Base-by-base conservation (phyloP, 2,797 vertebrate genomes). In the Microhierax caerulescens region DNA sequence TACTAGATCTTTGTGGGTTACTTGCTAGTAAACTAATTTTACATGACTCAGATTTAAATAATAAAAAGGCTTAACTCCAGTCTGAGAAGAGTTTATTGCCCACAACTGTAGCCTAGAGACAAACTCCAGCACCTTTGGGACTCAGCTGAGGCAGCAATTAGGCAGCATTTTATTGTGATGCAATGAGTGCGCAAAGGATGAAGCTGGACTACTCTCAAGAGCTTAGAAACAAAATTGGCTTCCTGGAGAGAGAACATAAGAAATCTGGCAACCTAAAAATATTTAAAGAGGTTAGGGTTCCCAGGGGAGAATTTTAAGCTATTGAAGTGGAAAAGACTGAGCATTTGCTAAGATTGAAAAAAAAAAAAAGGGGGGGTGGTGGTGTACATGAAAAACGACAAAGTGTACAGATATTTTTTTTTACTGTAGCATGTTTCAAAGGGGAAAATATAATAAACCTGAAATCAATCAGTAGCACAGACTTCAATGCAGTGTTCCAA, bases 241-340 rank as follows among this genome's bases (percentile, higher is more conserved):
- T 97, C 97, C 96, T 94, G 84, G 94, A 97, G 96, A 95, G 97
- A 94, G 90, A 94, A 97, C 68, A 80, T 96, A 98, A 97, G 97
- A 98, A 97, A 97, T 97, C 96, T 96, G 95, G 97, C 97, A 97
- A 96, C 93, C 96, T 97, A 95, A 97, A 98, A 96, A 97, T 97
- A 97, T 96, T 97, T 97, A 97, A 98, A 98, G 95, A 97, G 94
- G 90, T 95, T 97, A 97, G 83, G 86, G 80, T 37, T 93, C 97
- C 92, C 96, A 69, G 70, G 95, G 91, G 97, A 97, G 94, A 97
- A 97, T 96, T 97, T 95, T 88, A 92, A 85, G 53, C 95, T 95
- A 97, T 91, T 97, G 95, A 97, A 96, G 83, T 96, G 65, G 85
- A 97, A 97, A 98, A 95, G 83, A 97, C 92, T 88, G 96, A 97